phyloP scores from a whole-genome alignment of 2,797 vertebrate genomes.

The Muraenolepis orangiensis region DNA sequence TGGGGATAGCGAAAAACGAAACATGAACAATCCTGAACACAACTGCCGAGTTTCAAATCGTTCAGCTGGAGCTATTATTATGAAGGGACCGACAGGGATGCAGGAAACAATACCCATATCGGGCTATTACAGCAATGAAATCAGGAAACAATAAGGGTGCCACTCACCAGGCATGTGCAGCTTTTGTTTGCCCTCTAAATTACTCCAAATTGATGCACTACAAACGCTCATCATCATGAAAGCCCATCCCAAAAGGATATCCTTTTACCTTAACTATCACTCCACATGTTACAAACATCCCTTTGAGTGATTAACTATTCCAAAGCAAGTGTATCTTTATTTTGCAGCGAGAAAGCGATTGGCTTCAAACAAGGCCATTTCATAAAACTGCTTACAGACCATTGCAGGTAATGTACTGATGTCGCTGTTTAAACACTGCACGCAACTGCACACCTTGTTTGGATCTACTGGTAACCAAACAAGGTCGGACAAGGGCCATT shows the following conservation, averaged over 20 bases:
- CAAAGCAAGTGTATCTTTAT: conserved; percentile 29
- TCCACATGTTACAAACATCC: conserved; percentile 33
- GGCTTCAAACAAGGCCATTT: conserved; percentile 47
- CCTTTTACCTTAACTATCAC: conserved; percentile 45
- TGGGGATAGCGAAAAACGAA: conserved; percentile 39
- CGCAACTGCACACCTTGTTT: conserved; percentile 40
- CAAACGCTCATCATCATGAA: conserved; percentile 50
- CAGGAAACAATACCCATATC: conserved; percentile 54
- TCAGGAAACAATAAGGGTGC: conserved; percentile 53
- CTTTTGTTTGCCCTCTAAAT: conserved; percentile 27
- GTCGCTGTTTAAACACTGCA: conserved; percentile 40
- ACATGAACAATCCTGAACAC: conserved; percentile 22
- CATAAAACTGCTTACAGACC: conserved; percentile 55
- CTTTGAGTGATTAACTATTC: conserved; percentile 33
- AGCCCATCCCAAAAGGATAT: conserved; percentile 41
- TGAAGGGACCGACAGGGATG: conserved; percentile 25
- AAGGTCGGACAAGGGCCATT: conserved; percentile 33
- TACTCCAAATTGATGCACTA: conserved; percentile 51
- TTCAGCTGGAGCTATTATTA: conserved; percentile 41
- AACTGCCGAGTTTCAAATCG: conserved; percentile 44
- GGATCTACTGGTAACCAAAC: conserved; percentile 24
- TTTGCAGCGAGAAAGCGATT: conserved; percentile 21
- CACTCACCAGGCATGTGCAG: conserved; percentile 16
- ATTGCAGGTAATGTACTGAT: conserved; percentile 46
- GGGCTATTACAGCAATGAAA: conserved; percentile 42